Evolutionary conservation across 1,140 invertebrate species (phyloP).

Genomic region (Drosophila navojoa): DNA sequence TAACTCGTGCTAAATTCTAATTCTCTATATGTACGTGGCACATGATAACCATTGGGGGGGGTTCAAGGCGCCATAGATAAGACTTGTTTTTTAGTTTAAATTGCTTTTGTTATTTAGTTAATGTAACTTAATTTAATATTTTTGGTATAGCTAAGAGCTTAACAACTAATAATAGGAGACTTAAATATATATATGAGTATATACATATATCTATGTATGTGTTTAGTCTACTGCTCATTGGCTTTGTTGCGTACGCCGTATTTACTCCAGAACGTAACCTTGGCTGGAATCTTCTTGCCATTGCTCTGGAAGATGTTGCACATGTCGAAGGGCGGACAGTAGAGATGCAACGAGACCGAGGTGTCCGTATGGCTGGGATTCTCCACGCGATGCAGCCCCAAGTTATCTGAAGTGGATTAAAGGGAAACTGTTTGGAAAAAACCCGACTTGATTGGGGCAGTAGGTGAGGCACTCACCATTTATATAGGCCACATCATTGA

Average conservation of each 20-base stretch:
- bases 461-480: slow-evolving; percentile 89
- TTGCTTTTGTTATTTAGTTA: neutral
- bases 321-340: slow-evolving; percentile 95
- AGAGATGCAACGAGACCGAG: slow-evolving; percentile 97
- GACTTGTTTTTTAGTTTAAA: slow-evolving; percentile 5
- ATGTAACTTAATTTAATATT: slow-evolving; percentile 9
- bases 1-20: neutral
- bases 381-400: slow-evolving; percentile 98
- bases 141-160: slow-evolving; percentile 61
- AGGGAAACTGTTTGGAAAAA: slow-evolving; percentile 4
- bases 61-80: slow-evolving; percentile 18
- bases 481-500: slow-evolving; percentile 96
- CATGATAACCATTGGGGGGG: slow-evolving; percentile 1
- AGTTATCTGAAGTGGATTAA: slow-evolving; percentile 88
- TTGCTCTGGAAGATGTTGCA: slow-evolving; percentile 97
- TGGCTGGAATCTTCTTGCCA: slow-evolving; percentile 87
- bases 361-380: slow-evolving; percentile 95
- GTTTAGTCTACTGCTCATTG: slow-evolving; percentile 53
- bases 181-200: slow-evolving; percentile 48
- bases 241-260: slow-evolving; percentile 72
- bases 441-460: neutral
- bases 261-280: slow-evolving; percentile 90
- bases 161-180: slow-evolving; percentile 61
- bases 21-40: neutral
- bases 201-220: slow-evolving; percentile 37